These are phyloP conservation scores for Bombus polaris DNA, from an alignment of 1,140 invertebrate species.

Conservation along the genomic window DNA sequence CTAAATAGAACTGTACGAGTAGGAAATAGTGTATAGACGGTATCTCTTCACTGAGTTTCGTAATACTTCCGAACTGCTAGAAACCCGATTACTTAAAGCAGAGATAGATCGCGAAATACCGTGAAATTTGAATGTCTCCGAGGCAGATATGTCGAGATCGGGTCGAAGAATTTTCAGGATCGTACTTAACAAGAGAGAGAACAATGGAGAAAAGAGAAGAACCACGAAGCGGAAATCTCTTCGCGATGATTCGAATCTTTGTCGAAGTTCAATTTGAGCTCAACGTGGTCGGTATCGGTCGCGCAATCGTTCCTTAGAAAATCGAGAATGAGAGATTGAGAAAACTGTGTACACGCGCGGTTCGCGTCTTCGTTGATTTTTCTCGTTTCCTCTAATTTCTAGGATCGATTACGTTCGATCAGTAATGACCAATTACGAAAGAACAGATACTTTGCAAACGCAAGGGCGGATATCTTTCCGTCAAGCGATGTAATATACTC, in stretches of 20 bases:
- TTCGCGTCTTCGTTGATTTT: not conserved
- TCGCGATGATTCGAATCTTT: not conserved
- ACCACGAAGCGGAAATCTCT: not conserved
- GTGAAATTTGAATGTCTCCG: not conserved
- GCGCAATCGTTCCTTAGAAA: constrained; percentile 2
- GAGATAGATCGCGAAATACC: constrained; percentile 2
- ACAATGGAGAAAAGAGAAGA: not conserved
- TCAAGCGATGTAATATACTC: not conserved
- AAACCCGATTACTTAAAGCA: constrained; percentile 27
- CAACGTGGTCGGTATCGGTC: too few relatives aligned
- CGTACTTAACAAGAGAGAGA: constrained; percentile 23
- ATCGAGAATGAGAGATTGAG: not conserved
- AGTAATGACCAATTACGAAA: not conserved
- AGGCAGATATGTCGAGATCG: constrained; percentile 1
- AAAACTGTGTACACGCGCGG: not conserved
- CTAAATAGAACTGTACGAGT: constrained; percentile 36
- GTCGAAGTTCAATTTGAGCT: not conserved
- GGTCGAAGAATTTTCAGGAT: not conserved
- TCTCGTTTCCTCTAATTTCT: not conserved
- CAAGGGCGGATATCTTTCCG: constrained; percentile 1
- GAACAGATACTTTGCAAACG: not conserved
- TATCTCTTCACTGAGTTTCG: constrained; percentile 35
- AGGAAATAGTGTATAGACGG: constrained; percentile 30
- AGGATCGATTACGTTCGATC: not conserved
- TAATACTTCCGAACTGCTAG: constrained; percentile 34